phyloP scores from a whole-genome alignment of 2,113 vertebrate genomes.

The Irena cyanogastra region DNA sequence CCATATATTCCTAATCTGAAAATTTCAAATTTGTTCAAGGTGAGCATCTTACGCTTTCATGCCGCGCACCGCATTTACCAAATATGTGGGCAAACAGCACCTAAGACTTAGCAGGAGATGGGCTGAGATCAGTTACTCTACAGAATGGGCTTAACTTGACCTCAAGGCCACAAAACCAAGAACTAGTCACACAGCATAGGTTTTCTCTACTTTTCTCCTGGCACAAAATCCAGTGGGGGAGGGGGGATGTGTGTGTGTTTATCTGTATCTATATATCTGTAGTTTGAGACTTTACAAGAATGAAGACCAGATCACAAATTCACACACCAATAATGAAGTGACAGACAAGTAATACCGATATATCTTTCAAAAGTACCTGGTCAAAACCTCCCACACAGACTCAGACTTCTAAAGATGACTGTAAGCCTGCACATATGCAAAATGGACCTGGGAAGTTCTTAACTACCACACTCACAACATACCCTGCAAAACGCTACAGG shows the following conservation, averaged over 20 bases:
- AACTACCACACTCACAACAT: not conserved
- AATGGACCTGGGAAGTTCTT: not conserved
- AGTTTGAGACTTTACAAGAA: not conserved
- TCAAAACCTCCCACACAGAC: not conserved
- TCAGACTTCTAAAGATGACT: not conserved
- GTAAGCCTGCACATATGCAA: not conserved
- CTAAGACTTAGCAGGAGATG: not conserved
- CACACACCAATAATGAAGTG: not conserved
- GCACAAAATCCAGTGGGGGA: rapidly evolving
- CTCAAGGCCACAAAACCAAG: not conserved
- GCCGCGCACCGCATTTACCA: not conserved
- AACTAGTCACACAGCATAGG: not conserved
- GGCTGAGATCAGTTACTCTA: not conserved
- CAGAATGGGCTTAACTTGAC: not conserved
- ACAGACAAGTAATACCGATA: not conserved
- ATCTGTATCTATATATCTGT: rapidly evolving
- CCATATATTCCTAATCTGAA: not conserved
- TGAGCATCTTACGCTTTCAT: not conserved
- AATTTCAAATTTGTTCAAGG: not conserved
- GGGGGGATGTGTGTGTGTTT: rapidly evolving
- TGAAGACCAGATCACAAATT: not conserved
- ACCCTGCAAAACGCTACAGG: not conserved
- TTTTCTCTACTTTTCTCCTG: not conserved
- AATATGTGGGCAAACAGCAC: not conserved
- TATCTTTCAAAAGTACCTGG: not conserved